phyloP scores from a whole-genome alignment of 2,113 vertebrate species.

The Actenoides hombroni region DNA sequence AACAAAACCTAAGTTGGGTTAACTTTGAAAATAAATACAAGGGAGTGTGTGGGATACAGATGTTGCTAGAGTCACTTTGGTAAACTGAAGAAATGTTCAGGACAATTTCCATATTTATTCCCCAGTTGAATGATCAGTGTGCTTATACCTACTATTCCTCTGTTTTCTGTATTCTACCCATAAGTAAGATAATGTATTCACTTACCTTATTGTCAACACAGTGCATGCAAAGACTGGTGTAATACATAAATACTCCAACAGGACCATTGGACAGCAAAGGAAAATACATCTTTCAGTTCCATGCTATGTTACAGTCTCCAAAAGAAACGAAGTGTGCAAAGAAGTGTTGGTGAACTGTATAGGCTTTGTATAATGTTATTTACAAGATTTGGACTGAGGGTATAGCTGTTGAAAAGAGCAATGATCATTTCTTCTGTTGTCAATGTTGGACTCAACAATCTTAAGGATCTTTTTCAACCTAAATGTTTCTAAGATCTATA shows the following conservation, averaged over 20 bases:
- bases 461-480: not conserved
- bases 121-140: not conserved
- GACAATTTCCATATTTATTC: not conserved
- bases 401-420: not conserved
- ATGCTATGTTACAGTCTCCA: not conserved
- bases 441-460: not conserved
- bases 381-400: not conserved
- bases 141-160: not conserved
- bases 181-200: not conserved
- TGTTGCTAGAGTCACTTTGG: not conserved
- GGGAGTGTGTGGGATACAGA: not conserved
- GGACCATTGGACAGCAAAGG: not conserved
- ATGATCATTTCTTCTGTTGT: not conserved
- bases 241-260: not conserved
- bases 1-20: not conserved
- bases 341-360: not conserved
- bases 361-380: not conserved
- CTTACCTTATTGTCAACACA: not conserved
- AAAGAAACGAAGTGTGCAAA: not conserved
- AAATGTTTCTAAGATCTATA: not conserved
- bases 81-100: not conserved
- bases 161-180: not conserved
- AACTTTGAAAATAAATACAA: not conserved
- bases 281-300: not conserved
- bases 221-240: not conserved